These are phyloP conservation scores for Apodemia zela DNA, from an alignment of 2,888 invertebrate genomes.

Conservation along the genomic window DNA sequence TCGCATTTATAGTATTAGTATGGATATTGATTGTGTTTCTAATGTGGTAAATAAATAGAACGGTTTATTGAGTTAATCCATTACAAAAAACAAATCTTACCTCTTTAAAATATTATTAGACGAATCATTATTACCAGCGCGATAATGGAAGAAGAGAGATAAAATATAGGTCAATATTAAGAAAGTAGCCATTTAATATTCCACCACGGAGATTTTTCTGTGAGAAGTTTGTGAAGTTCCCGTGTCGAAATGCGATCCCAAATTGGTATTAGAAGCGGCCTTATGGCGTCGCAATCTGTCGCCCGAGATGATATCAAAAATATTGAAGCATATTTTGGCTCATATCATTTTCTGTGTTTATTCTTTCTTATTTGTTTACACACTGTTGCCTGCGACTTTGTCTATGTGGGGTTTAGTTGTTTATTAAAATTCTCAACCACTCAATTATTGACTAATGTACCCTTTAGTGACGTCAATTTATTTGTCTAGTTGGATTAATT, in stretches of 20 bases:
- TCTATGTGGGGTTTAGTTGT: no score
- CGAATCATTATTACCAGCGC: background rate
- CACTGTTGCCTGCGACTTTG: background rate
- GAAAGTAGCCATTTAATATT: constrained; percentile 15
- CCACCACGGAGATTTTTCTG: constrained; percentile 22
- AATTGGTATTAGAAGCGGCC: constrained; percentile 21
- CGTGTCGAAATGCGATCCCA: constrained; percentile 8
- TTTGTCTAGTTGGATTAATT: no score
- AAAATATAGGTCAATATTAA: constrained; percentile 10
- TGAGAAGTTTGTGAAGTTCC: constrained; percentile 24
- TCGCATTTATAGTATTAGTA: no score
- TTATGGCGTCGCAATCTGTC: constrained; percentile 31
- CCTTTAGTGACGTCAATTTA: no score
- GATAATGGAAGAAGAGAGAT: background rate
- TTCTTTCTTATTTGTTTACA: background rate
- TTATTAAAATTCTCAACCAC: no score
- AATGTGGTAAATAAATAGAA: no score
- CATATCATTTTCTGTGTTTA: constrained; percentile 1
- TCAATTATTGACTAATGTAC: no score
- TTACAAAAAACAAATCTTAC: no score
- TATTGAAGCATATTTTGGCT: constrained; percentile 9
- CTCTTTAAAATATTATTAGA: no score
- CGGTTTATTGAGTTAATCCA: no score
- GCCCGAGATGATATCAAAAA: constrained; percentile 15
- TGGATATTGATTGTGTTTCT: no score